A percentile compares a stretch with the other conserved stretches of the same genome.
phyloP scores from a whole-genome alignment of 2,113 vertebrate species.

The Poeciliopsis retropinna region DNA sequence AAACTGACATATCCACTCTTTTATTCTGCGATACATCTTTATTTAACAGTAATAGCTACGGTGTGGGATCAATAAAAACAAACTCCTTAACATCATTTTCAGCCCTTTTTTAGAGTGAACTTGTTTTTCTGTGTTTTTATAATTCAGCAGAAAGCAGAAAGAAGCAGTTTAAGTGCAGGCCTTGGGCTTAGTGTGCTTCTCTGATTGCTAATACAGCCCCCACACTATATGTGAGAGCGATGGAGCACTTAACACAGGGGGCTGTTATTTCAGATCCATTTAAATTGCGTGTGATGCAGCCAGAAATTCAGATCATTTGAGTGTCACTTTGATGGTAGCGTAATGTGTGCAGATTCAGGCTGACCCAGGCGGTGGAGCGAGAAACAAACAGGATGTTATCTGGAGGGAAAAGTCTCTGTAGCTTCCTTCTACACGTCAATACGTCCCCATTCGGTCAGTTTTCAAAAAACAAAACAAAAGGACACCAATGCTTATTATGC shows the following conservation, averaged over 20 bases:
- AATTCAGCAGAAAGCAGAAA: conserved; percentile 1
- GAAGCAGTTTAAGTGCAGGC: conserved; percentile 50
- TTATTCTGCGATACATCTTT: neutral
- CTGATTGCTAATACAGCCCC: conserved; percentile 48
- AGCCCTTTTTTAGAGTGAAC: conserved; percentile 3
- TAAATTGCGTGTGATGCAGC: conserved; percentile 53
- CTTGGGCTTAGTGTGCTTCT: conserved; percentile 46
- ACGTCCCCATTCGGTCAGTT: conserved; percentile 25
- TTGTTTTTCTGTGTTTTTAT: conserved; percentile 17
- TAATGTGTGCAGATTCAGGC: conserved; percentile 48
- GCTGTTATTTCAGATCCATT: conserved; percentile 58
- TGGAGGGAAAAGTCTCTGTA: conserved; percentile 15
- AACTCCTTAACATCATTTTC: conserved; percentile 4
- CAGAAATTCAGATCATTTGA: conserved; percentile 58
- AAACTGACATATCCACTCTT: neutral
- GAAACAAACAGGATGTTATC: conserved; percentile 13
- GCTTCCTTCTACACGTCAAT: neutral
- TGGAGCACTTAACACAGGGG: conserved; percentile 36
- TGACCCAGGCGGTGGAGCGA: conserved; percentile 28
- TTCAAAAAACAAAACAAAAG: conserved; percentile 19
- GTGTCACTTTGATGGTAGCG: conserved; percentile 54
- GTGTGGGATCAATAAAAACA: neutral
- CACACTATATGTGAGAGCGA: conserved; percentile 46
- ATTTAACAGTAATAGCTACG: conserved; percentile 1
- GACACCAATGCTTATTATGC: neutral